A percentile compares a stretch with the other conserved stretches of the same genome.
phyloP scores from a whole-genome alignment of 2,797 vertebrate species.

The Ambastaia sidthimunki region DNA sequence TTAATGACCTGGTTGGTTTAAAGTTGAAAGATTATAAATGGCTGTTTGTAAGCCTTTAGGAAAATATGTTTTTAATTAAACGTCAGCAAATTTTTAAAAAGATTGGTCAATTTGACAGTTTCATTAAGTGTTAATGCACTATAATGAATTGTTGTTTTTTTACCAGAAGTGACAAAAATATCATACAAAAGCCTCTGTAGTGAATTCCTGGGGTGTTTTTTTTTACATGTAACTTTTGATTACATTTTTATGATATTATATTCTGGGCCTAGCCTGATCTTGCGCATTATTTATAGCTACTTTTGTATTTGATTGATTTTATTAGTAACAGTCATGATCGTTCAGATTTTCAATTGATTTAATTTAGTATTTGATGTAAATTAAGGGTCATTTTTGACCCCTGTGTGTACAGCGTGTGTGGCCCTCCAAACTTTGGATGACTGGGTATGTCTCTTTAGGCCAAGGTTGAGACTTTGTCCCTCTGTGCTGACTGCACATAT shows the following conservation, averaged over 20 bases:
- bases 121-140: conserved; percentile 6
- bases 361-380: background rate
- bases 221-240: background rate
- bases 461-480: conserved; percentile 51
- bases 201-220: background rate
- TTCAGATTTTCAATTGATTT: background rate
- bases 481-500: conserved; percentile 42
- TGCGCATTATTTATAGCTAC: background rate
- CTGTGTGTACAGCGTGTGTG: background rate
- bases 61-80: conserved; percentile 12
- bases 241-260: background rate
- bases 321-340: background rate
- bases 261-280: background rate
- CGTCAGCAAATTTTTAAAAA: conserved; percentile 3
- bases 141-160: background rate
- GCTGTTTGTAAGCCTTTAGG: conserved; percentile 2
- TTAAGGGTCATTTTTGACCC: background rate
- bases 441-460: conserved; percentile 44
- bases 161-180: background rate
- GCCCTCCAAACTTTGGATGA: conserved; percentile 5
- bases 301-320: background rate
- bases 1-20: conserved; percentile 37
- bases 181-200: background rate
- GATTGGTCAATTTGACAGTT: conserved; percentile 34
- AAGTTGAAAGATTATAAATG: conserved; percentile 39